Conservation (phyloP, 23 tunicate species). For the Phallusia fumigata region DNA sequence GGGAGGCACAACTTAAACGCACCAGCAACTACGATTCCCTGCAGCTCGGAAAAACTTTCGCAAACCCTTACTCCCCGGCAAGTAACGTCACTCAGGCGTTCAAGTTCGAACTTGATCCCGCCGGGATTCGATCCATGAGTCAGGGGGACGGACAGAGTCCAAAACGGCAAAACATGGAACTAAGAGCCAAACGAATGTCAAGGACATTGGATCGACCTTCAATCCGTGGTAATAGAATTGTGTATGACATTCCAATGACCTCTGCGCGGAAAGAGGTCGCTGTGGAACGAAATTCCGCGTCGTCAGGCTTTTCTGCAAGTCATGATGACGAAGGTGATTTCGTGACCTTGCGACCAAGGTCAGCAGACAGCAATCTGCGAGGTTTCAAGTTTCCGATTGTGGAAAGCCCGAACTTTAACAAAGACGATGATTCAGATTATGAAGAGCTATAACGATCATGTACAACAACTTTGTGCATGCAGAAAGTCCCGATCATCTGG, state of each 20-base stretch:
- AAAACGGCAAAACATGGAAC: neutral
- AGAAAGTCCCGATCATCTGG: too few relatives aligned
- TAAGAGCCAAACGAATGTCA: neutral
- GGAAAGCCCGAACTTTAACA: neutral
- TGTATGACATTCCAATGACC: neutral
- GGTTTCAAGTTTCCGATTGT: neutral
- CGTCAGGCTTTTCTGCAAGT: too few relatives aligned
- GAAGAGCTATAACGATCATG: neutral
- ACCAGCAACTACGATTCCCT: neutral
- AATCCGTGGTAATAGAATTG: neutral
- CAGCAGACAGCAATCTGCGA: neutral
- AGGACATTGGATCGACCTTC: neutral
- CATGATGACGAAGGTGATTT: neutral
- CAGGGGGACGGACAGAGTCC: neutral
- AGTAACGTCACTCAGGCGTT: neutral
- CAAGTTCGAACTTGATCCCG: neutral
- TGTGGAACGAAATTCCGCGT: neutral
- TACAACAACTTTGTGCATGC: too few relatives aligned
- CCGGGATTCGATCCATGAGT: neutral
- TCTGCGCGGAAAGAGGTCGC: neutral
- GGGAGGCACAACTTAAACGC: neutral
- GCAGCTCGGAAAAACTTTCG: neutral
- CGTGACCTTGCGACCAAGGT: conserved; percentile 2
- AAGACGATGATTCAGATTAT: neutral
- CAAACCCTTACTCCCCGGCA: neutral